Evolutionary conservation across 2,113 vertebrate genomes (phyloP).

Genomic region (Chrysemys picta): DNA sequence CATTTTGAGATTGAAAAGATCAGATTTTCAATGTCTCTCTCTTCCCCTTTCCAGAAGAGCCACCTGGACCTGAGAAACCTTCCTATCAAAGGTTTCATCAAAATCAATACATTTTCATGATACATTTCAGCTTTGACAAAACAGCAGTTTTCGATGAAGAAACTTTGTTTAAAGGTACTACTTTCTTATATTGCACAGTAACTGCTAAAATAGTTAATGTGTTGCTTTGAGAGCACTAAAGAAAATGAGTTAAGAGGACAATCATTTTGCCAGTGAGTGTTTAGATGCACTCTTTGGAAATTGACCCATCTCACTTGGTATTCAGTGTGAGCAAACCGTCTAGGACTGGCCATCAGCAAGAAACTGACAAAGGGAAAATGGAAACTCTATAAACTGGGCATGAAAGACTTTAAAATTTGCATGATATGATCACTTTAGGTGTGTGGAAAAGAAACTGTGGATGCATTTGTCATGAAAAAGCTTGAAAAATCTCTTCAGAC

Average conservation of each 20-base stretch:
- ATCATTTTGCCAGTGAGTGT: no score
- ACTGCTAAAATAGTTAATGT: not conserved
- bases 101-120: not conserved
- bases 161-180: not conserved
- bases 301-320: not conserved
- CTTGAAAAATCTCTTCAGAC: not conserved
- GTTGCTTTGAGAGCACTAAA: not conserved
- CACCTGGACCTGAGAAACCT: fast-evolving
- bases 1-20: fast-evolving
- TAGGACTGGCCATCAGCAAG: not conserved
- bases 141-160: not conserved
- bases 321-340: not conserved
- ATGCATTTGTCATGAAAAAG: not conserved
- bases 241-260: not conserved
- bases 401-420: not conserved
- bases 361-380: not conserved
- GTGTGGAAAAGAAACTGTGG: not conserved
- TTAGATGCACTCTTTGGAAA: not conserved
- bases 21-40: not conserved
- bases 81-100: not conserved
- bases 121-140: not conserved
- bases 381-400: not conserved
- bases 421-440: not conserved
- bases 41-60: fast-evolving
- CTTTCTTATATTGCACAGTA: not conserved